phyloP scores from a whole-genome alignment of 2,888 invertebrate species.

The Andricus curvator region DNA sequence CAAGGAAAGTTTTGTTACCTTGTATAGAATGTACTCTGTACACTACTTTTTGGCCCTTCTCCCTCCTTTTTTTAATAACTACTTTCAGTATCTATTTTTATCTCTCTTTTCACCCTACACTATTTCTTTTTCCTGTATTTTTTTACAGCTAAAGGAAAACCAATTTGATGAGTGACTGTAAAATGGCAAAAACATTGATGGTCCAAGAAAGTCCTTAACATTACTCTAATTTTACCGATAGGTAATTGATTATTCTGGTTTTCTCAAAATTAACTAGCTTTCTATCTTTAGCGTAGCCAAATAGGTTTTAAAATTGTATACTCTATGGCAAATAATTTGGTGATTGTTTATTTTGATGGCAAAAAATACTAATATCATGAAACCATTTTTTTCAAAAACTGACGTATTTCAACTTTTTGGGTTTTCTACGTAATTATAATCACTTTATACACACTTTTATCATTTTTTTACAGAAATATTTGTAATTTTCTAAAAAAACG shows the following conservation, averaged over 20 bases:
- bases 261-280: not conserved
- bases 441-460: too few relatives aligned
- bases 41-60: conserved; percentile 32
- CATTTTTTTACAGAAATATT: too few relatives aligned
- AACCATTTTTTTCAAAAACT: too few relatives aligned
- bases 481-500: too few relatives aligned
- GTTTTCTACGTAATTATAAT: too few relatives aligned
- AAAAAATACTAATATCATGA: too few relatives aligned
- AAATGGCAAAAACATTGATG: conserved; percentile 6
- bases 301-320: too few relatives aligned
- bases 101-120: not conserved
- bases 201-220: conserved; percentile 12
- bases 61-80: not conserved
- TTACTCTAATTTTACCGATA: conserved; percentile 6
- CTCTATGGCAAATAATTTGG: too few relatives aligned
- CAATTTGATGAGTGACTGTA: conserved; percentile 5
- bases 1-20: conserved; percentile 48
- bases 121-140: conserved; percentile 2
- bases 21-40: conserved; percentile 13
- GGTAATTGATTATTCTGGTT: conserved; percentile 10
- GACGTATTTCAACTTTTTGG: too few relatives aligned
- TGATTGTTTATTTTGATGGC: too few relatives aligned
- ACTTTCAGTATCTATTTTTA: conserved; percentile 19
- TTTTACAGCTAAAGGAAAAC: conserved; percentile 7
- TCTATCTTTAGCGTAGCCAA: not conserved